These are phyloP conservation scores for Hydropotes inermis DNA, from an alignment of 2,113 vertebrate species.

Conservation along the genomic window DNA sequence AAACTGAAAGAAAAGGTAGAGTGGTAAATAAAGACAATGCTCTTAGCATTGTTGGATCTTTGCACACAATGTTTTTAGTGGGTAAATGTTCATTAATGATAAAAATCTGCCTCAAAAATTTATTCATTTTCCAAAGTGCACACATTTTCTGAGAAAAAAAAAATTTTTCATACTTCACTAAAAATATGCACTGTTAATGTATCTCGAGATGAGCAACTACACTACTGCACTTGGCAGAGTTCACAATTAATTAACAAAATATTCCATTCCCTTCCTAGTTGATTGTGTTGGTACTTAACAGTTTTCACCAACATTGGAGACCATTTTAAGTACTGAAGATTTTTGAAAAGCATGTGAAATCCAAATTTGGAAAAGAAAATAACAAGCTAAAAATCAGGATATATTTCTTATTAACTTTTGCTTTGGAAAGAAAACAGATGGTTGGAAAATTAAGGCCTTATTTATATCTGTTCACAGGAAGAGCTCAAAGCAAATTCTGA, in stretches of 20 bases:
- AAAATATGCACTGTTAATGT: background rate
- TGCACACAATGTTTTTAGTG: background rate
- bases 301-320: background rate
- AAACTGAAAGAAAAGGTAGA: background rate
- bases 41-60: background rate
- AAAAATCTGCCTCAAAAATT: background rate
- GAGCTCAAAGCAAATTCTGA: conserved; percentile 60
- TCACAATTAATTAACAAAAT: background rate
- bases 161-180: background rate
- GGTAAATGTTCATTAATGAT: background rate
- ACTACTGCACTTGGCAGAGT: background rate
- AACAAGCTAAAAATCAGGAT: background rate
- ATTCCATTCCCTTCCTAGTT: background rate
- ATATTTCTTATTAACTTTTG: background rate
- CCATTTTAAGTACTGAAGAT: background rate
- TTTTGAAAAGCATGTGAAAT: background rate
- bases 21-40: background rate
- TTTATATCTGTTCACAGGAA: conserved; percentile 60
- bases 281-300: background rate
- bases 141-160: background rate
- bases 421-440: conserved; percentile 46
- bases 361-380: background rate
- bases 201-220: background rate
- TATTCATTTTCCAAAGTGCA: background rate
- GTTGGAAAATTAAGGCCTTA: conserved; percentile 56